Evolutionary conservation across 2,888 invertebrate genomes (phyloP).

Genomic region (Netelia virgata): DNA sequence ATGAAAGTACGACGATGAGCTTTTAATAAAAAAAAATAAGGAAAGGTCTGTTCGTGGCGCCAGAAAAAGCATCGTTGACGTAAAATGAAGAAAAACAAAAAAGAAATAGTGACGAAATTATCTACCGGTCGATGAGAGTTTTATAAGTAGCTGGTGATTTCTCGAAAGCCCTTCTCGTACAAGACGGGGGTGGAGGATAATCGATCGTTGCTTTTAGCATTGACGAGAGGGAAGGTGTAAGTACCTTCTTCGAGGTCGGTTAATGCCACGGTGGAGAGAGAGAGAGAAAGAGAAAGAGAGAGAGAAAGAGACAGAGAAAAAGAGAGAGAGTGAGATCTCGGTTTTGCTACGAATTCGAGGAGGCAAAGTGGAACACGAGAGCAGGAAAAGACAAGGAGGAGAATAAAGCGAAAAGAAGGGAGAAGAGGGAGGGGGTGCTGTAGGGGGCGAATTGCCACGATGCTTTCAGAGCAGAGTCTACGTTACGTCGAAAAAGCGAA

Average conservation of each 20-base stretch:
- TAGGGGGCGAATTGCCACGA: conserved; percentile 1
- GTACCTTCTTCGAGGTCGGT: conserved; percentile 26
- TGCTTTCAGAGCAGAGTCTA: conserved; percentile 10
- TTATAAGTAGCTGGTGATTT: no score
- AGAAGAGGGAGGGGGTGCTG: background rate
- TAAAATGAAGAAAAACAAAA: no score
- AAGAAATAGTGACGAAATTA: background rate
- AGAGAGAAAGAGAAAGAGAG: background rate
- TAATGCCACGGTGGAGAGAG: background rate
- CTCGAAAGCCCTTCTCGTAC: background rate
- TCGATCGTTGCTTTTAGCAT: conserved; percentile 31
- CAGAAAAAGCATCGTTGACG: no score
- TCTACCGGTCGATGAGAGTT: background rate
- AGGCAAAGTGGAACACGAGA: conserved; percentile 18
- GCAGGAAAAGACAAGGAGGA: conserved; percentile 31
- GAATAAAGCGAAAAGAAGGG: background rate
- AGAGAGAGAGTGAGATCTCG: conserved; percentile 7
- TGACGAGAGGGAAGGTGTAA: background rate
- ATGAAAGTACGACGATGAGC: no score
- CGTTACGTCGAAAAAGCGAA: conserved; percentile 47
- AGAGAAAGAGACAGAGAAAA: background rate
- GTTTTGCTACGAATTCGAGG: conserved; percentile 35
- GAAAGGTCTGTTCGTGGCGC: no score
- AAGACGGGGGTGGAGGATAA: conserved; percentile 1
- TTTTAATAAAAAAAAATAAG: no score